Evolutionary conservation across 2,888 invertebrate species (phyloP), one percentile per base, ranked within the genome.

Genomic region (Cantharis rufa): DNA sequence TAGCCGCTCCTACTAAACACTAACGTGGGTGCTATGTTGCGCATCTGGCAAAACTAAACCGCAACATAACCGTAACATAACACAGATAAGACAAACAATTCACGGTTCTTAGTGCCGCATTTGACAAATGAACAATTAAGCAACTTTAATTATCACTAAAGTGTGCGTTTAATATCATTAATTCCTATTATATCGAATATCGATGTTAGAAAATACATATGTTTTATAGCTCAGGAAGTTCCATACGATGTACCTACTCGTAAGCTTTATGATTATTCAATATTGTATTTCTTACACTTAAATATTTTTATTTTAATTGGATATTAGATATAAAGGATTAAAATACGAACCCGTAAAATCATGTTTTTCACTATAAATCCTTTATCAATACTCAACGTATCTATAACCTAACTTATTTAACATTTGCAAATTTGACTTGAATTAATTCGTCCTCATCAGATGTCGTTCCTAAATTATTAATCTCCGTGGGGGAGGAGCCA

Each of bases 111-210:
- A 32, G 71, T 64, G 48, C 71, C 15, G n/a, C 24, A 24, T 75
- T 78, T 81, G 82, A 82, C 82, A 82, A 81, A 82, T 82, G 80
- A 80, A 82, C 81, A 82, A 81, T 82, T 82, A 81, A 81, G 79
- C 70, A 79, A 81, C 80, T 80, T 81, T 81, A 81, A 82, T 80
- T 75, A 80, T 10, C 3, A 21, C 5, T 4, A 69, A 18, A 15
- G 15, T 24, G 28, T 69, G 11, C 10, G 15, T 62, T 10, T 62
- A 62, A 3, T 15, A 62, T 15, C 11, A 11, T 11, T 28, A 11
- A 11, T 28, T 2, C 27, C 10, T 11, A 0, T 3, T 21, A 21
- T 5, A 21, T 21, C 21, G 21, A 21, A 11, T 27, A 32, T 32
- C 32, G 32, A 32, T 32, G 32, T 32, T 32, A 3, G 32, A 32